Evolutionary conservation across 2,888 invertebrate species (phyloP).

Genomic region (Eupelmus urozonus): DNA sequence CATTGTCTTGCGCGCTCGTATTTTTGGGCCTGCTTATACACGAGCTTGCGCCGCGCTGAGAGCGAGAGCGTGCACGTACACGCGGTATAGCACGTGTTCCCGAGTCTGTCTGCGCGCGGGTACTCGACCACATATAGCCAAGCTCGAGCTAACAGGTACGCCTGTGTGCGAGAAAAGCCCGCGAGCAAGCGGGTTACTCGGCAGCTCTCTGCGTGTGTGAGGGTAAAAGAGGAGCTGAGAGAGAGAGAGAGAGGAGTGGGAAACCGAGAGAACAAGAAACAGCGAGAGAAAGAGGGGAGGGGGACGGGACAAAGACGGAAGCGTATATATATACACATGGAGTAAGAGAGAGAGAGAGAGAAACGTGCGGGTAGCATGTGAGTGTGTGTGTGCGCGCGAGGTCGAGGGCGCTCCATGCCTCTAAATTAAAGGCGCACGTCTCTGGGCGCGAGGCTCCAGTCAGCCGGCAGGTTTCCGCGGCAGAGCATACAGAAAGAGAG

Average conservation of each 20-base stretch:
- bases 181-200: no score
- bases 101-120: no score
- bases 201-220: no score
- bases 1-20: background rate
- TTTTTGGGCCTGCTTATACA: background rate
- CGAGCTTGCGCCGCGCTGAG: background rate
- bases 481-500: conserved; percentile 42
- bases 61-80: no score
- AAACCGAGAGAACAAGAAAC: no score
- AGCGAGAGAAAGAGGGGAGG: background rate
- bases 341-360: background rate
- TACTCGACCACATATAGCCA: no score
- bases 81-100: no score
- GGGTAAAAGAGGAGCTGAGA: no score
- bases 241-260: background rate
- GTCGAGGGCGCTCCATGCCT: conserved; percentile 74
- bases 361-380: background rate
- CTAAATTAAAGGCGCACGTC: conserved; percentile 76
- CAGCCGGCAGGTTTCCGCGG: conserved; percentile 73
- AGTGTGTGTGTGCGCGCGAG: conserved; percentile 61
- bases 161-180: no score
- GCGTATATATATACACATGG: no score
- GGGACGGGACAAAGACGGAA: no score
- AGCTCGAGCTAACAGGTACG: no score
- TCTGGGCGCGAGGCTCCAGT: conserved; percentile 73